Conservation (phyloP, 2,797 vertebrate genomes). For the Gallinago solitaria region DNA sequence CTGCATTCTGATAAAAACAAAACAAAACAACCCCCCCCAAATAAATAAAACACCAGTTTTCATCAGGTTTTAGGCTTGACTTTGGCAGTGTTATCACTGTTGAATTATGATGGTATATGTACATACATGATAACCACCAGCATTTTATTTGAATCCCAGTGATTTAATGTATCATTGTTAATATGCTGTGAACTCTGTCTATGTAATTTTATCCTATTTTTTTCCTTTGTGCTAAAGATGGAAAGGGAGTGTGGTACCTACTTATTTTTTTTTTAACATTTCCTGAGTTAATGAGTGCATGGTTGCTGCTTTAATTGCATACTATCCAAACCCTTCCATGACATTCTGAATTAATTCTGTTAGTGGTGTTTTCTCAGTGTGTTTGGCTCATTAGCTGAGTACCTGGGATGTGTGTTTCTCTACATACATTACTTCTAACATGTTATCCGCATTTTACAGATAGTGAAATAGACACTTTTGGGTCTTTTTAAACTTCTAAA, state of each 20-base stretch:
- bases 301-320: neutral
- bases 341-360: neutral
- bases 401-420: neutral
- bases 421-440: neutral
- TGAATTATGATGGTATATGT: neutral
- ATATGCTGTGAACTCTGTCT: neutral
- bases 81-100: neutral
- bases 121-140: neutral
- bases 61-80: neutral
- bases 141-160: neutral
- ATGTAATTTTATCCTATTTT: neutral
- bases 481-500: neutral
- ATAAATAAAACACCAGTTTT: neutral
- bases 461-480: neutral
- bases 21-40: no score
- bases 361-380: neutral
- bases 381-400: neutral
- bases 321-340: neutral
- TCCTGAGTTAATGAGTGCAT: accelerated
- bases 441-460: neutral
- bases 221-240: neutral
- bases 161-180: neutral
- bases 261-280: neutral
- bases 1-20: neutral
- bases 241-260: neutral